Conservation (phyloP, 2,888 invertebrate genomes). For the Penaeus monodon region DNA sequence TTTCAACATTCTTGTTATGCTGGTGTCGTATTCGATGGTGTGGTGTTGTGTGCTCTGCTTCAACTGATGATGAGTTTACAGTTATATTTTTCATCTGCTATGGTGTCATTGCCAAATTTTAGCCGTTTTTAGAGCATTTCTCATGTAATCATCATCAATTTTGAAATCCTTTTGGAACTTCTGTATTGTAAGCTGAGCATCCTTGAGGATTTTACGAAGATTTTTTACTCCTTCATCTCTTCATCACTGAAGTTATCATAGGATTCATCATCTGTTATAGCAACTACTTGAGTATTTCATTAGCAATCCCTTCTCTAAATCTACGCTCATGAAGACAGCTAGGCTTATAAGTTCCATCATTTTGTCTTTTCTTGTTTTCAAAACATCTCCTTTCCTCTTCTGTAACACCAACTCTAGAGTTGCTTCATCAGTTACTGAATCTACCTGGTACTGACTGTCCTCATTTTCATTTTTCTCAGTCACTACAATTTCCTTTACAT, state of each 20-base stretch:
- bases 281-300: not conserved
- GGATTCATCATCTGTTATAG: not conserved
- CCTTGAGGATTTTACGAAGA: slow-evolving; percentile 52
- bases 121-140: not conserved
- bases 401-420: not conserved
- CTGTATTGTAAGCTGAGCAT: slow-evolving; percentile 54
- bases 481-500: too few relatives aligned
- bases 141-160: slow-evolving; percentile 21
- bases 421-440: not conserved
- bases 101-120: not conserved
- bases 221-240: slow-evolving; percentile 47
- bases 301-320: not conserved
- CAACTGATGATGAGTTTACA: not conserved
- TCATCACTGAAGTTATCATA: slow-evolving; percentile 1
- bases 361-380: slow-evolving; percentile 27
- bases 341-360: slow-evolving; percentile 36
- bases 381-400: not conserved
- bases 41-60: too few relatives aligned
- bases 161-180: slow-evolving; percentile 61
- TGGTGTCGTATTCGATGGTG: too few relatives aligned
- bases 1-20: too few relatives aligned
- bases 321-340: not conserved
- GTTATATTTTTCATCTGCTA: not conserved
- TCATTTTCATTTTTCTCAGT: not conserved
- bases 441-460: slow-evolving; percentile 15